A percentile compares a stretch with the other conserved stretches of the same genome.
Evolutionary conservation across 1,140 invertebrate species (phyloP).

Genomic region (Pteromalus puparum): DNA sequence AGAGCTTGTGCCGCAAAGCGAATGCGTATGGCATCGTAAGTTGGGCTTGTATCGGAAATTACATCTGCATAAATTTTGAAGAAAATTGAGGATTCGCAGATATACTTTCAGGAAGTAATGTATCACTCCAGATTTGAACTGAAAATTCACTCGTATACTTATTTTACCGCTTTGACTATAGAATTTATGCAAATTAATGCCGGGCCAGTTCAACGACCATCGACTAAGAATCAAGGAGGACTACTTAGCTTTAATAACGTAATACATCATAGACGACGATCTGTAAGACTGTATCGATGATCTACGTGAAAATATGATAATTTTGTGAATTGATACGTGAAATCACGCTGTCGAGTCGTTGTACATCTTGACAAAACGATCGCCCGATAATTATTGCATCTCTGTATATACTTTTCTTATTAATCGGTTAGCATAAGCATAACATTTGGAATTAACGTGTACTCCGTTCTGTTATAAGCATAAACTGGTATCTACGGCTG

Average conservation of each 20-base stretch:
- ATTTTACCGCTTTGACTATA: background rate
- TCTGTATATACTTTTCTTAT: background rate
- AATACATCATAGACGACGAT: constrained; percentile 16
- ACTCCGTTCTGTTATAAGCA: too few relatives aligned
- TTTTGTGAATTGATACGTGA: background rate
- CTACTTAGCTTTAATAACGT: background rate
- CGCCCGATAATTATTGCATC: background rate
- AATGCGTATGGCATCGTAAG: too few relatives aligned
- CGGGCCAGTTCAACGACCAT: background rate
- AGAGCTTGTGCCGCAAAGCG: background rate
- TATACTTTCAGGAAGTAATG: background rate
- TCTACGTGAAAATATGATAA: background rate
- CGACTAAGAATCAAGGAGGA: background rate
- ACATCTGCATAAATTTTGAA: background rate
- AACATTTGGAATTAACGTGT: too few relatives aligned
- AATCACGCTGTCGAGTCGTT: background rate
- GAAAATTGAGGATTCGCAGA: background rate
- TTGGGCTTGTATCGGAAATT: background rate
- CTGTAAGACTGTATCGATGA: background rate
- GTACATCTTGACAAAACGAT: background rate
- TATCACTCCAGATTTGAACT: background rate
- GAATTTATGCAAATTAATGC: background rate
- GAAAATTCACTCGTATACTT: background rate
- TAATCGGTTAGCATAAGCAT: background rate
- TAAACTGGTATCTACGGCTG: background rate